phyloP scores from a whole-genome alignment of 2,797 vertebrate species.

The Periparus ater region DNA sequence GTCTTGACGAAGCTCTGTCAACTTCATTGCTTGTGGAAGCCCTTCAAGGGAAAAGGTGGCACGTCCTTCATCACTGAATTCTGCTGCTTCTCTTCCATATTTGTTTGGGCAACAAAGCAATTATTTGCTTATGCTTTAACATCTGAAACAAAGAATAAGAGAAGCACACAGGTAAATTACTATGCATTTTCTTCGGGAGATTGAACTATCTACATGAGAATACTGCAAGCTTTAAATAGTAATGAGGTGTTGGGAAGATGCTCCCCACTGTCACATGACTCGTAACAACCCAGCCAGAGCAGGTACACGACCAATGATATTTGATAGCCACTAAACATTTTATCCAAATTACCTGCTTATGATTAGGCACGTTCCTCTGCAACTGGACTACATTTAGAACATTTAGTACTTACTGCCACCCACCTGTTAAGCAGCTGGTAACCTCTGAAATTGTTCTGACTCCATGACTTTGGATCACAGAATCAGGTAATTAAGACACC shows the following conservation, averaged over 20 bases:
- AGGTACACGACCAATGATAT: background rate
- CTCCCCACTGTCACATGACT: background rate
- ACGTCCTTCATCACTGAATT: background rate
- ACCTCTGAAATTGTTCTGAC: background rate
- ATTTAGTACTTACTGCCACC: background rate
- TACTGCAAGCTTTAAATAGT: background rate
- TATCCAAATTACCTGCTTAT: background rate
- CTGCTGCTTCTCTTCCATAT: background rate
- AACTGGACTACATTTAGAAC: background rate
- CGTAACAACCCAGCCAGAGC: background rate
- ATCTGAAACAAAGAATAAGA: background rate
- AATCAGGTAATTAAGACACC: background rate
- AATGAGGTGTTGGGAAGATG: background rate
- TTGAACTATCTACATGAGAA: background rate
- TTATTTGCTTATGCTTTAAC: background rate
- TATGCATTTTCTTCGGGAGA: background rate
- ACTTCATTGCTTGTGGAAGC: background rate
- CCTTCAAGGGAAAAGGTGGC: background rate
- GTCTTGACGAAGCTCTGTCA: background rate
- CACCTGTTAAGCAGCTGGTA: background rate
- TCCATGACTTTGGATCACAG: background rate
- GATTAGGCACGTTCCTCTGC: background rate
- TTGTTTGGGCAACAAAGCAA: background rate
- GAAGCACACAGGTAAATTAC: background rate
- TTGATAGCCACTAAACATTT: background rate